Percentiles rank a stretch among this genome's conserved stretches.
These are phyloP conservation scores for Boleophthalmus pectinirostris DNA, from an alignment of 2,113 vertebrate species.

Conservation along the genomic window DNA sequence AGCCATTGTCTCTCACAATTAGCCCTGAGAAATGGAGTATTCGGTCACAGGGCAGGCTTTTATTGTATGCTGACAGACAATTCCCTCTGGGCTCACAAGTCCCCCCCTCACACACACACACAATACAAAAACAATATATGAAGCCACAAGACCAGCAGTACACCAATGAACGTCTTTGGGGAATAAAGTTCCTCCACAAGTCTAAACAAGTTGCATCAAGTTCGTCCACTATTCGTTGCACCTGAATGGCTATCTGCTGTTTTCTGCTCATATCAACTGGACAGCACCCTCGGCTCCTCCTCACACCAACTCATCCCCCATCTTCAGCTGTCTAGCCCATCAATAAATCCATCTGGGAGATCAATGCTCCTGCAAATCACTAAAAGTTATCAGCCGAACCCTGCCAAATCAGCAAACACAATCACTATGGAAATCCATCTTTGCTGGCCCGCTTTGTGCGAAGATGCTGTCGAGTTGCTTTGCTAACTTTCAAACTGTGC, in stretches of 20 bases:
- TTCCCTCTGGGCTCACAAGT: constrained; percentile 60
- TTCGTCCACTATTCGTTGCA: constrained; percentile 58
- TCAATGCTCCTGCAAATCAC: constrained; percentile 79
- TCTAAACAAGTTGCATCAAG: constrained; percentile 43
- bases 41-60: constrained; percentile 53
- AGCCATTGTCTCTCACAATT: constrained; percentile 67
- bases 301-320: constrained; percentile 53
- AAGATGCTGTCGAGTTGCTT: constrained; percentile 21
- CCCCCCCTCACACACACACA: constrained; percentile 20
- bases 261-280: constrained; percentile 55
- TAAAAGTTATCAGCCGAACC: constrained; percentile 82
- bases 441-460: constrained; percentile 46
- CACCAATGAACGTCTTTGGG: constrained; percentile 37
- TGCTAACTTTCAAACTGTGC: constrained; percentile 14
- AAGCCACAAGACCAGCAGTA: constrained; percentile 39
- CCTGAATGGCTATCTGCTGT: constrained; percentile 58
- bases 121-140: constrained; percentile 53
- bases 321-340: constrained; percentile 62
- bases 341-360: constrained; percentile 82
- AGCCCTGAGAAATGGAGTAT: constrained; percentile 59
- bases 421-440: constrained; percentile 84
- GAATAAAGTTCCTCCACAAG: constrained; percentile 33
- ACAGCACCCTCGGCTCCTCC: constrained; percentile 35
- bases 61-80: constrained; percentile 70
- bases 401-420: constrained; percentile 82